Evolutionary conservation across 2,888 invertebrate genomes (phyloP).

Genomic region (Yponomeuta sedellus): DNA sequence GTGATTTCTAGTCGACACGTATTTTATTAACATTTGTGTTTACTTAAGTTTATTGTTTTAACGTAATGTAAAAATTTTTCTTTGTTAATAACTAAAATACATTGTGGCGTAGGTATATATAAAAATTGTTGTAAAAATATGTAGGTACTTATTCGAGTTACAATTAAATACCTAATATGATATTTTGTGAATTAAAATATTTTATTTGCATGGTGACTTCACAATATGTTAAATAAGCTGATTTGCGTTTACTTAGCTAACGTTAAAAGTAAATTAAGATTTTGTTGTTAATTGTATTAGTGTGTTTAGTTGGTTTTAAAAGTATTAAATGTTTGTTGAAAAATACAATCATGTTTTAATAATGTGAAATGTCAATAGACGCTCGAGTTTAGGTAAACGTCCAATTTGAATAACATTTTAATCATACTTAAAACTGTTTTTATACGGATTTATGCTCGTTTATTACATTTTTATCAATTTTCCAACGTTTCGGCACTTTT

Average conservation of each 20-base stretch:
- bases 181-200: background rate
- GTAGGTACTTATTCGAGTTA: background rate
- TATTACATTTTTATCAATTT: too few relatives aligned
- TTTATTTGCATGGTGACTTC: background rate
- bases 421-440: too few relatives aligned
- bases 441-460: too few relatives aligned
- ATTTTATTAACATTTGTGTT: slow-evolving; percentile 22
- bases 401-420: background rate
- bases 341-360: background rate
- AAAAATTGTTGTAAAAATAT: background rate
- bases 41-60: background rate
- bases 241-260: background rate
- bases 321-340: background rate
- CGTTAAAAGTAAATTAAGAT: background rate
- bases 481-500: too few relatives aligned
- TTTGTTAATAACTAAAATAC: background rate
- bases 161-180: too few relatives aligned
- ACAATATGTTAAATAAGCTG: background rate
- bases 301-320: background rate
- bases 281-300: background rate
- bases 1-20: slow-evolving; percentile 21
- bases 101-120: background rate
- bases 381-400: background rate
- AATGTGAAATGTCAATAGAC: too few relatives aligned
- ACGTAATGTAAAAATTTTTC: background rate